These are phyloP conservation scores for Hassar affinis DNA, from an alignment of 2,113 vertebrate species.

Conservation along the genomic window DNA sequence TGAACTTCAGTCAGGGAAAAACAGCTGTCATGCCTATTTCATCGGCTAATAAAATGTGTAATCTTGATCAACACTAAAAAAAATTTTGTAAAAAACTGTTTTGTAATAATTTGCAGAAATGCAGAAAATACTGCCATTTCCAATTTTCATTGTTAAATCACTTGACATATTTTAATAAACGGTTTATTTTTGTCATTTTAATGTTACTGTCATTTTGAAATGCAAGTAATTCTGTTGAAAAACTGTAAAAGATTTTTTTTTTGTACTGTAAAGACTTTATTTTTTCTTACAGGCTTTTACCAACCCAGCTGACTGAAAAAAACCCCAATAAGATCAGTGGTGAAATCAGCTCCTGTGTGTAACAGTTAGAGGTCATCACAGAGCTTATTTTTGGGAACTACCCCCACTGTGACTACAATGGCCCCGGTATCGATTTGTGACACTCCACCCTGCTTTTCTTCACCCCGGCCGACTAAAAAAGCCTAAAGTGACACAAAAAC, in stretches of 20 bases:
- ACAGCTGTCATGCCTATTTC: not conserved
- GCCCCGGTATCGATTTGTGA: slow-evolving; percentile 54
- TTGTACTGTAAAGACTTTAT: too few species aligned
- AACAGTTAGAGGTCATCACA: slow-evolving; percentile 40
- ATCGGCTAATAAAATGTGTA: not conserved
- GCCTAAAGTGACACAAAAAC: slow-evolving; percentile 68
- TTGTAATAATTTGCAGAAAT: too few species aligned
- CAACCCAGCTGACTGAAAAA: not conserved
- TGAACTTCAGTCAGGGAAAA: not conserved
- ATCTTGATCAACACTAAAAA: not conserved
- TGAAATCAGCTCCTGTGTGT: slow-evolving; percentile 5
- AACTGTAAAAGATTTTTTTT: too few species aligned
- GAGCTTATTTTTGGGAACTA: slow-evolving; percentile 40
- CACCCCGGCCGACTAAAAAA: slow-evolving; percentile 56
- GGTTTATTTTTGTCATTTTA: too few species aligned
- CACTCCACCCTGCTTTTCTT: slow-evolving; percentile 32
- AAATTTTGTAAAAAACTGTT: too few species aligned
- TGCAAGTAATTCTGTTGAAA: too few species aligned
- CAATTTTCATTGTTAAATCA: too few species aligned
- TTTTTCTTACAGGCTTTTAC: not conserved
- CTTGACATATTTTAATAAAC: too few species aligned
- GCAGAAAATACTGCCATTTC: too few species aligned
- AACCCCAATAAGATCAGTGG: not conserved
- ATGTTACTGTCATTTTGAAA: too few species aligned
- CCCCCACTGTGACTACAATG: slow-evolving; percentile 23